Evolutionary conservation across 1,140 invertebrate genomes (phyloP), one percentile per base, ranked within the genome.

Genomic region (Trialeurodes vaporariorum): DNA sequence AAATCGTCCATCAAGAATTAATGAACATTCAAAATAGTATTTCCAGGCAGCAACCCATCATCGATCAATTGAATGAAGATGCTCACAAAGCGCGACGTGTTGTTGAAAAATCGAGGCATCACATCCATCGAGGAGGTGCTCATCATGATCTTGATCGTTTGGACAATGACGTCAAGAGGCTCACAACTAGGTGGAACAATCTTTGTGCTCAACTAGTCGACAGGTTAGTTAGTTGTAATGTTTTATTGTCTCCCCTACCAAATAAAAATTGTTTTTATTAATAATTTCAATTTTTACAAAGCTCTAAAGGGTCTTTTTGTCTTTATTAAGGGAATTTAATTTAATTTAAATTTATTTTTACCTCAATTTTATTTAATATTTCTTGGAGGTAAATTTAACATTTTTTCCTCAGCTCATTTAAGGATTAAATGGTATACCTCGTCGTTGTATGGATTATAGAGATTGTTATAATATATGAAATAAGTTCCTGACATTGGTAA

Each of bases 41-140:
- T 25, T 85, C 88, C 65, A 87, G 90, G 73, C 90, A 94, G 74
- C 92, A 96, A 79, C 83, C 88, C 9, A 83, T 87, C 12, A 87
- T 98, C 73, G 93, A 98, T 76, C 89, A 92, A 74, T 82, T 99
- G 76, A 91, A 92, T 74, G 90, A 93, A 69, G 93, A 97, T 75
- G 88, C 92, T 0, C 89, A 90, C 72, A 91, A 90, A 75, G 87
- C 94, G 49, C 84, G 93, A 61, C 84, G 90, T 58, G 81, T 96
- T 62, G 93, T 94, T 0, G 92, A 94, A 73, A 87, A 87, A 73
- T 94, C 92, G 1, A 79, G 94, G 65, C 85, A 83, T 78, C 72
- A 83, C 78, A 79, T 83, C 77, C 84, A 86, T 77, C 83, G 79
- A 58, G 87, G 69, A n/a, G 68, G 81, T 66, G 84, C 81, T 70